Base-by-base conservation (phyloP, 2,113 vertebrate species). In the Rutilus rutilus region DNA sequence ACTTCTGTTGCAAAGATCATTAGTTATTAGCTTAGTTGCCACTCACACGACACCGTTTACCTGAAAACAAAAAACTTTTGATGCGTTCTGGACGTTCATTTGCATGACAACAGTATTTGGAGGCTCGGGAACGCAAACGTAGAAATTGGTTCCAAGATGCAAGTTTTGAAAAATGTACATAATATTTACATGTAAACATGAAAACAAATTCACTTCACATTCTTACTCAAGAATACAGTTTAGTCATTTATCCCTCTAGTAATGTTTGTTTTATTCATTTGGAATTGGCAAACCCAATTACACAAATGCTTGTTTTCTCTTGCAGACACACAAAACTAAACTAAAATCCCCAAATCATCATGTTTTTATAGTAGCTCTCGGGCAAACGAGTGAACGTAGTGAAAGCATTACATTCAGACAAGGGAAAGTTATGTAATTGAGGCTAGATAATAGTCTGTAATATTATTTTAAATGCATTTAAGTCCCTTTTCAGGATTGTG, bases 101-200 rank as follows among this genome's bases (percentile, higher is more conserved):
- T 39, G 39, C 39, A 39, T 6, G 36, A 36, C 5, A 36, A 6
- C 36, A 6, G 36, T 36, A 5, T 36, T 36, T 6, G 5, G 36
- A 0, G 36, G 36, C 36, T 36, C 36, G 36, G 6, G 36, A 39
- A 39, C 6, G 6, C 39, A 39, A 39, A 39, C 39, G 7, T 7
- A 7, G 39, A 39, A 39, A 39, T 39, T 1, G 1, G 6, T 39
- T 39, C 39, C 6, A 7, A 39, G 39, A 0, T 7, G 39, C 39
- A 39, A 39, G 39, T 39, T 39, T 7, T 39, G 39, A 39, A 39
- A 39, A 39, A 7, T 1, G 0, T 7, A 39, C 39, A 39, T 39
- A 39, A 39, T 39, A 0, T 39, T 39, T 39, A 39, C 33, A 36
- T 36, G 98, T 97, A 95, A 89, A 81, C 65, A 9, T 36, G 25